Base-by-base conservation (phyloP, 1,140 invertebrate genomes). In the Drosophila sp. region DNA sequence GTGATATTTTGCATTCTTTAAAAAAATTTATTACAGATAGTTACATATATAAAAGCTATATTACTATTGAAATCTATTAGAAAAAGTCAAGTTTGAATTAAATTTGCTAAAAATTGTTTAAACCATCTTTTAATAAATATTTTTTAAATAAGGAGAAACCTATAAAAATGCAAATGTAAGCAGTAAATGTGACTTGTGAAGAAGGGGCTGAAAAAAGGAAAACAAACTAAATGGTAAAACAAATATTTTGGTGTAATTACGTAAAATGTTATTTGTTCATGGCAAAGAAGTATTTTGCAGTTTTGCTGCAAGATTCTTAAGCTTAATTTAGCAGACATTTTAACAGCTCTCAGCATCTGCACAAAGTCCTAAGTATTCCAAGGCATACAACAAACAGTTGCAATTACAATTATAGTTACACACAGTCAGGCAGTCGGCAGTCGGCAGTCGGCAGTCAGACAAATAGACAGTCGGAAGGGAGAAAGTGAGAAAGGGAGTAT, bases 241-340 rank as follows among this genome's bases (percentile, higher is more conserved):
- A 64, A 53, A 64, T 53, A 62, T 53, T 64, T 66, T 29, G 13
- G n/a, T 34, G 45, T 72, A 72, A 65, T 72, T 65, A 72, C 65
- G 61, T 43, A 51, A 57, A 65, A 65, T 46, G 27, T 57, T 65
- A 58, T 50, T 65, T 51, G 53, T 25, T 2, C 21, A 16, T 29
- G 25, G n/a, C 8, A 6, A 25, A 25, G 5, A 27, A 38, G 51
- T 40, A 14, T 38, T 13, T 46, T 56, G 32, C 13, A 27, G 50
- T 34, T 54, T 13, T 8, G 9, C 18, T 50, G 45, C 36, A 38
- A n/a, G 21, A 34, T 41, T 56, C 4, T 16, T 18, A 36, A 46
- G 51, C 29, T 43, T 66, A 48, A 56, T 66, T 57, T 56, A 48
- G 36, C 34, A 21, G 50, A 54, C 45, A 53, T 29, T 57, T 57